Evolutionary conservation across 2,797 vertebrate genomes (phyloP), one percentile per base, ranked within the genome.

Genomic region (Thaleichthys pacificus): DNA sequence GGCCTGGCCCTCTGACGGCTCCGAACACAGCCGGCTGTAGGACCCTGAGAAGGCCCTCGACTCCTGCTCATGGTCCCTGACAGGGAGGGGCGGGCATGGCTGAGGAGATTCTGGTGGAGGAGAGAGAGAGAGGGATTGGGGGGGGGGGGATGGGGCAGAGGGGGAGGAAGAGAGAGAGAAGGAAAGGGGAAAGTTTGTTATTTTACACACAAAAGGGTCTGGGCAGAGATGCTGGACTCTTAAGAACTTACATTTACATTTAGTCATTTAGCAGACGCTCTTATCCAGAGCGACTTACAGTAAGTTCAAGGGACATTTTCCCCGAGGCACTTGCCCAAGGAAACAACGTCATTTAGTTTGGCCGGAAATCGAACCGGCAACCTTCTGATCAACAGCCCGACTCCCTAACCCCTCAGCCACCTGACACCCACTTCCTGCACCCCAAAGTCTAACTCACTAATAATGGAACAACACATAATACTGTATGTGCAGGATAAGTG

Each of bases 61-160:
- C 0, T 91, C 84, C 82, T 91, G 93, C 57, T 91, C 91, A 80
- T 94, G 94, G 91, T 95, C 82, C 76, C 87, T 87, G 72, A 84
- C 68, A 11, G 84, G 9, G 71, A 90, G 91, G 85, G 91, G 80
- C 3, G 62, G 87, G 0, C 76, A 93, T 80, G 92, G 75, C 88
- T 91, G 90, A 82, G 89, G 80, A 51, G 26, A 90, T 90, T 94
- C 95, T 94, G 66, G 26, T 61, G 22, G 47, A n/a, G 26, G 32
- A 61, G 58, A 61, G 58, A 61, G 58, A 26, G 24, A 17, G 24
- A 15, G 60, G 58, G 57, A 58, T 5, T 21, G 6, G 57, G 1
- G 57, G 6, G 57, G 0, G 21, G 12, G 21, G 3, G 14, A 61
- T 5, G 22, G 3, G 11, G 8, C 5, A 54, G 51, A 19, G 51